These are phyloP conservation scores for Lytechinus variegatus DNA, from an alignment of 35 echinoderm and acorn worm species.

Conservation along the genomic window DNA sequence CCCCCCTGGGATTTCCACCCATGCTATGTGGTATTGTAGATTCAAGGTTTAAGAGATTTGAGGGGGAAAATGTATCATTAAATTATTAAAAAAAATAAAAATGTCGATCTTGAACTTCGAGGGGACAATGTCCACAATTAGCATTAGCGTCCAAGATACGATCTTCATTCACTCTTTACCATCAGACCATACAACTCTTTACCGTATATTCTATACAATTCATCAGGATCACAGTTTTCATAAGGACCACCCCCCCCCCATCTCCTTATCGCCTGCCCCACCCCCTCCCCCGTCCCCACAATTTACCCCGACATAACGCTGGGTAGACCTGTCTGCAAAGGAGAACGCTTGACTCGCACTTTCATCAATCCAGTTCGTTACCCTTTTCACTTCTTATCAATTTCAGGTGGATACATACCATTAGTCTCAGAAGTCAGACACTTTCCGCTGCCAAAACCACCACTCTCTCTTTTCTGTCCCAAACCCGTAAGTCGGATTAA, in stretches of 20 bases:
- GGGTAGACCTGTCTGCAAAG: background rate
- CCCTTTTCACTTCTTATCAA: background rate
- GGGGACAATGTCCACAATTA: too few relatives aligned
- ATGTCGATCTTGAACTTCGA: too few relatives aligned
- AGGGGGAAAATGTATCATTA: too few relatives aligned
- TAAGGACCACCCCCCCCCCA: background rate
- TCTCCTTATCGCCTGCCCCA: background rate
- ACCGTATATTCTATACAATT: too few relatives aligned
- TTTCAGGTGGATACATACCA: background rate
- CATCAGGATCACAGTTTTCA: background rate
- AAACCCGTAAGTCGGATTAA: background rate
- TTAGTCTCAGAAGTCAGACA: background rate
- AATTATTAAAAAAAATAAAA: too few relatives aligned
- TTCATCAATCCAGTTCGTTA: conserved; percentile 2
- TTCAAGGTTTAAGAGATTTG: too few relatives aligned
- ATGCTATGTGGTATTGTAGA: too few relatives aligned
- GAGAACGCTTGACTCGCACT: background rate
- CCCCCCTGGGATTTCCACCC: too few relatives aligned
- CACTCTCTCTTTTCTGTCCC: background rate
- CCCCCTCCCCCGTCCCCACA: background rate
- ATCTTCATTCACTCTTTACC: too few relatives aligned
- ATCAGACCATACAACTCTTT: too few relatives aligned
- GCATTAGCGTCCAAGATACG: too few relatives aligned
- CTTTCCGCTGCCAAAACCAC: background rate
- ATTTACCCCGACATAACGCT: background rate